Conservation (phyloP, 2,113 vertebrate species). For the Cathartes aura region DNA sequence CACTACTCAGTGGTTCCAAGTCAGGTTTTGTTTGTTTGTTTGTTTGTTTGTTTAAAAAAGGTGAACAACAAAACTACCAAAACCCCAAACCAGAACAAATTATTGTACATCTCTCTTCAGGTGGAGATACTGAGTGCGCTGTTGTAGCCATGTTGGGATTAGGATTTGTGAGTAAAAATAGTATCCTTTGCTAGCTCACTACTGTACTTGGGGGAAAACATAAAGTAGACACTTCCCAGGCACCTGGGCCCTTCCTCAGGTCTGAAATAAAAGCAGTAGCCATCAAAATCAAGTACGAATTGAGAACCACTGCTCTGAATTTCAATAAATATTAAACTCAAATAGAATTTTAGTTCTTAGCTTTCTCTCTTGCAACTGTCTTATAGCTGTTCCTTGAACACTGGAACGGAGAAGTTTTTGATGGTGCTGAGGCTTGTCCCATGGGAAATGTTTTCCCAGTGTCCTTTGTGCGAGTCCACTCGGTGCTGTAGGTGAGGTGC, state of each 20-base stretch:
- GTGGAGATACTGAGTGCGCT: neutral
- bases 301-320: neutral
- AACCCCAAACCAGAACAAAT: neutral
- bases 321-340: neutral
- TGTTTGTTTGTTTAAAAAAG: neutral
- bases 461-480: neutral
- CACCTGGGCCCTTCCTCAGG: neutral
- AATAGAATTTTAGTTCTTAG: neutral
- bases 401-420: neutral
- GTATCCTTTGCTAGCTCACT: neutral
- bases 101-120: neutral
- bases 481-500: neutral
- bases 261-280: neutral
- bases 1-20: neutral
- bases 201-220: rapidly evolving
- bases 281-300: neutral
- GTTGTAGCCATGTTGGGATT: neutral
- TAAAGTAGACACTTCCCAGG: neutral
- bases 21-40: neutral
- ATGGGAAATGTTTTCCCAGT: neutral
- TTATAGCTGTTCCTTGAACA: neutral
- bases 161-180: neutral
- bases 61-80: neutral
- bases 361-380: neutral
- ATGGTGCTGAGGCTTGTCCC: neutral